A percentile compares a stretch with the other conserved stretches of the same genome.
Conservation (phyloP, 2,797 vertebrate species). For the Anguilla anguilla region DNA sequence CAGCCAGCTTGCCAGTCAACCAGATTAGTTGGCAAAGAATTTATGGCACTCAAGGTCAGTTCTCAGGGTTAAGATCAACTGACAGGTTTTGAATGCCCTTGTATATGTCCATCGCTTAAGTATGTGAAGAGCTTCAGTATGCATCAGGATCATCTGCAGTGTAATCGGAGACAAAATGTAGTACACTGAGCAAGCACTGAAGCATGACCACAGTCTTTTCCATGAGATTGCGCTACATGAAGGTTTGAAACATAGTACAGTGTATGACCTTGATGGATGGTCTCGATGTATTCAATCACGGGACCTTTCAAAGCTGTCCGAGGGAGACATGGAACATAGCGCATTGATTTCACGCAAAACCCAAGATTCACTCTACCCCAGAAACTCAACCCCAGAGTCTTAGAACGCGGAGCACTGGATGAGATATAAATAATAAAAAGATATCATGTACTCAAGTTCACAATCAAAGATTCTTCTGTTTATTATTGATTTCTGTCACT, state of each 20-base stretch:
- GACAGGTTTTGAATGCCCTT: neutral
- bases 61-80: neutral
- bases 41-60: neutral
- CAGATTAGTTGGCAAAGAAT: neutral
- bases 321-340: neutral
- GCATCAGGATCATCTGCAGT: neutral
- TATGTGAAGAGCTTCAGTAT: neutral
- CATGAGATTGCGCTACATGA: neutral
- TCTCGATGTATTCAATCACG: neutral
- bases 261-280: neutral
- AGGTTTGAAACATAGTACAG: neutral
- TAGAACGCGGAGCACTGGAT: constrained; percentile 23
- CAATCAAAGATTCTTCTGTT: constrained; percentile 7
- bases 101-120: neutral
- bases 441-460: constrained; percentile 15
- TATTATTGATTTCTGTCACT: constrained; percentile 23
- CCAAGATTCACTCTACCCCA: constrained; percentile 31
- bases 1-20: neutral
- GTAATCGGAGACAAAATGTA: neutral
- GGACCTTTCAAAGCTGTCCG: neutral
- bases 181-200: neutral
- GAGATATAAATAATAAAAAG: constrained; percentile 22
- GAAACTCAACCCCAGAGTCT: neutral
- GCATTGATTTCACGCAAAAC: constrained; percentile 37
- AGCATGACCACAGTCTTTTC: neutral